Conservation (phyloP, 2,888 invertebrate species). For the Alsophila aescularia region DNA sequence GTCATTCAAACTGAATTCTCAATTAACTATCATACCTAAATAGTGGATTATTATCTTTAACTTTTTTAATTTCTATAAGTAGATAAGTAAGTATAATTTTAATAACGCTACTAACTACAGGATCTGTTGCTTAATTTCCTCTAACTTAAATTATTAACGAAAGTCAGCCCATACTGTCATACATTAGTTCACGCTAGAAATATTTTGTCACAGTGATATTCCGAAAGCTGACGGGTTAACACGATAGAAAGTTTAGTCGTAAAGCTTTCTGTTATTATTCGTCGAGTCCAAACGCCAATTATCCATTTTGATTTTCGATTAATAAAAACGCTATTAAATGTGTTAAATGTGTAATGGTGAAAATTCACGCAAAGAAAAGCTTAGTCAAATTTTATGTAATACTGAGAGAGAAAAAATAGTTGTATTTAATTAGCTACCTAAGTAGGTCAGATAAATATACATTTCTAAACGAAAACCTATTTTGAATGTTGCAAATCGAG, state of each 20-base stretch:
- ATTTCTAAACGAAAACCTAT: too few relatives aligned
- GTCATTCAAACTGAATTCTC: too few relatives aligned
- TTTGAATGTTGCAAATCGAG: too few relatives aligned
- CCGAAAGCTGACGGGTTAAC: conserved; percentile 58
- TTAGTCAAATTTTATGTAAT: too few relatives aligned
- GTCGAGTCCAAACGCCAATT: conserved; percentile 26
- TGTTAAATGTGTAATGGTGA: neutral
- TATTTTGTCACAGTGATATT: conserved; percentile 64
- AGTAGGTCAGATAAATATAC: too few relatives aligned
- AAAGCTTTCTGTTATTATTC: conserved; percentile 27
- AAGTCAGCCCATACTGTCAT: conserved; percentile 41
- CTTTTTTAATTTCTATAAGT: too few relatives aligned
- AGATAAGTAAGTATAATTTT: too few relatives aligned
- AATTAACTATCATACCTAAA: too few relatives aligned
- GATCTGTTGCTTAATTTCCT: conserved; percentile 32
- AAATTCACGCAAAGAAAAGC: neutral
- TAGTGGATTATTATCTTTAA: too few relatives aligned
- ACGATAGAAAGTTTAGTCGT: conserved; percentile 47
- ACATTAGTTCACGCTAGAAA: conserved; percentile 42
- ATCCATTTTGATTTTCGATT: neutral
- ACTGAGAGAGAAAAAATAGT: too few relatives aligned
- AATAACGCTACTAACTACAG: conserved; percentile 17
- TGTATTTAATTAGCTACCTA: too few relatives aligned
- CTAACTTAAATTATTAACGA: conserved; percentile 35
- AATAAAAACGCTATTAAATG: neutral